Evolutionary conservation across 1,140 invertebrate species (phyloP).

Genomic region (Bombus haemorrhoidalis): DNA sequence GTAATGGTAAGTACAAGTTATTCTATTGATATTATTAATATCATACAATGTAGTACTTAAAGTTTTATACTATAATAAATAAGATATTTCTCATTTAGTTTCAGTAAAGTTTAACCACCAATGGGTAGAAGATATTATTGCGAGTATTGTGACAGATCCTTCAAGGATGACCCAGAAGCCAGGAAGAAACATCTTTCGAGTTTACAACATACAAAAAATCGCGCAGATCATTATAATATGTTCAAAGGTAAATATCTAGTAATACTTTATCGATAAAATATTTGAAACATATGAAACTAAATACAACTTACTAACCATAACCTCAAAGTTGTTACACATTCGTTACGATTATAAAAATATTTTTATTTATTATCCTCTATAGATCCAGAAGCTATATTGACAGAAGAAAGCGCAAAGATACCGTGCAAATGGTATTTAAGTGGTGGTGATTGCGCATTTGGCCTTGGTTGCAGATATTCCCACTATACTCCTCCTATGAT

Average conservation of each 20-base stretch:
- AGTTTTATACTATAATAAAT: not conserved
- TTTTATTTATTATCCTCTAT: slow-evolving; percentile 72
- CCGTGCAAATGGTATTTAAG: slow-evolving; percentile 84
- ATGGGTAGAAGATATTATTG: slow-evolving; percentile 87
- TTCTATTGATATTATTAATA: not conserved
- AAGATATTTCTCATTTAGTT: not conserved
- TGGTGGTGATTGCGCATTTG: slow-evolving; percentile 85
- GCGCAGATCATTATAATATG: slow-evolving; percentile 84
- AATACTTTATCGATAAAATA: not conserved
- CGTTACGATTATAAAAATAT: not conserved
- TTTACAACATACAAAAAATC: slow-evolving; percentile 84
- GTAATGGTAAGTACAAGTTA: no score
- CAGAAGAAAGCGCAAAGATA: slow-evolving; percentile 84
- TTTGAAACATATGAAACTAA: not conserved
- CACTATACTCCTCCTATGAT: slow-evolving; percentile 85
- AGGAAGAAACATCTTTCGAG: slow-evolving; percentile 87
- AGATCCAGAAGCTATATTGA: slow-evolving; percentile 85
- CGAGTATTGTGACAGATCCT: slow-evolving; percentile 88
- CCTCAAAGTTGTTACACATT: slow-evolving; percentile 14
- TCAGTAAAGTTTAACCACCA: not conserved
- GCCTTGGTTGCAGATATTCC: slow-evolving; percentile 85
- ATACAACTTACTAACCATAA: slow-evolving; percentile 16
- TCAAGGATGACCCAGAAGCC: slow-evolving; percentile 85
- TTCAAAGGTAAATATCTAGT: slow-evolving; percentile 83
- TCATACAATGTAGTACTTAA: not conserved